phyloP scores from a whole-genome alignment of 2,888 invertebrate genomes.

The Caenorhabditis japonica region DNA sequence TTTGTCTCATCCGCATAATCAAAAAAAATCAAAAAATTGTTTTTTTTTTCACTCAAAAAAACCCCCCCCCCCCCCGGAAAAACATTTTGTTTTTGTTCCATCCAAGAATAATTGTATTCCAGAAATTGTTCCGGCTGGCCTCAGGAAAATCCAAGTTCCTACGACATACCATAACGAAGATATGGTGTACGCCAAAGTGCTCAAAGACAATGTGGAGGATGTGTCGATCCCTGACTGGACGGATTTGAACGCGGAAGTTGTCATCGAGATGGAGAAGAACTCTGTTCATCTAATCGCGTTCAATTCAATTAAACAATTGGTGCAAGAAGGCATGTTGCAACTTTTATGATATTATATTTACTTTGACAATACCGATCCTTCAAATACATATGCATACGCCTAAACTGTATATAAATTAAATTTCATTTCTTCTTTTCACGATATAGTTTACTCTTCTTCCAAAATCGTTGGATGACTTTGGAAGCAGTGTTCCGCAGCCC shows the following conservation, averaged over 20 bases:
- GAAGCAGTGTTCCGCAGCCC: conserved; percentile 35
- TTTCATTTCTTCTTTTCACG: neutral
- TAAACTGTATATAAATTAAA: no score
- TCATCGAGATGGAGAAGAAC: conserved; percentile 59
- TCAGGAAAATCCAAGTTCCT: conserved; percentile 61
- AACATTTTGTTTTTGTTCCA: no score
- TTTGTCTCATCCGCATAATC: no score
- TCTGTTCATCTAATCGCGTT: conserved; percentile 68
- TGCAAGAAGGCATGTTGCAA: conserved; percentile 48
- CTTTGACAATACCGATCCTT: neutral
- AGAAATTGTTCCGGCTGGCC: conserved; percentile 56
- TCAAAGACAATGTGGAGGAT: conserved; percentile 55
- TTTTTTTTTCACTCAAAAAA: no score
- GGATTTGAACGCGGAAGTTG: conserved; percentile 61
- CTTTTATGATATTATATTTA: conserved; percentile 45
- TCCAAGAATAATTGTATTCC: no score
- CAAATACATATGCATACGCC: no score
- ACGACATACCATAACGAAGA: conserved; percentile 20
- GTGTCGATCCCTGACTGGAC: conserved; percentile 62
- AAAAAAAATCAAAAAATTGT: no score
- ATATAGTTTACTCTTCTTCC: neutral
- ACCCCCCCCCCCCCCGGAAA: no score
- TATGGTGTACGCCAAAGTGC: conserved; percentile 65
- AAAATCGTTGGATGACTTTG: conserved; percentile 28
- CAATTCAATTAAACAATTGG: conserved; percentile 59